These are phyloP conservation scores for Yponomeuta sedellus DNA, from an alignment of 2,888 invertebrate species.

Conservation along the genomic window DNA sequence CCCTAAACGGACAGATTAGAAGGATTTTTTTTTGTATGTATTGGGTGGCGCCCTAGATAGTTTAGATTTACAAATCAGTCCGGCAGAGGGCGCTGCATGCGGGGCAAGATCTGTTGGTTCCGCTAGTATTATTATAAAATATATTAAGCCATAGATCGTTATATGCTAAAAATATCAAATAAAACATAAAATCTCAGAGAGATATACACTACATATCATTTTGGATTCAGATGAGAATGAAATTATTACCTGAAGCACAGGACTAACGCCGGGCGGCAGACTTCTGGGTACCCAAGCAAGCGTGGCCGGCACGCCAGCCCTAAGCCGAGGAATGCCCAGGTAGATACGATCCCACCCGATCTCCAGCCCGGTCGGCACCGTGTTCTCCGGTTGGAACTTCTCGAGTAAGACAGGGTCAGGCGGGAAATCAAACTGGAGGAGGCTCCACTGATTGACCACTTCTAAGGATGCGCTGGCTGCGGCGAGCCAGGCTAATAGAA, in stretches of 20 bases:
- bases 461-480: constrained; percentile 70
- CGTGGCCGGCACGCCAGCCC: constrained; percentile 86
- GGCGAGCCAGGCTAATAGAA: constrained; percentile 48
- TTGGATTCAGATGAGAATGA: too few relatives aligned
- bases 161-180: too few relatives aligned
- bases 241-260: constrained; percentile 76
- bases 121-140: too few relatives aligned
- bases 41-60: too few relatives aligned
- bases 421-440: constrained; percentile 81
- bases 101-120: too few relatives aligned
- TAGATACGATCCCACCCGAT: constrained; percentile 83
- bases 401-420: constrained; percentile 75
- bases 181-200: too few relatives aligned
- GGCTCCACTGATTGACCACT: constrained; percentile 82
- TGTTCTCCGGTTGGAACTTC: constrained; percentile 82
- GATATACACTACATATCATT: too few relatives aligned
- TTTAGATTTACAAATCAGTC: too few relatives aligned
- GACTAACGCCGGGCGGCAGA: constrained; percentile 80
- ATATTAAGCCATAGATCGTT: too few relatives aligned
- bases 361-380: constrained; percentile 86
- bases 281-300: constrained; percentile 81
- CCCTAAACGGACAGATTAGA: too few relatives aligned
- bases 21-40: too few relatives aligned
- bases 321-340: constrained; percentile 84
- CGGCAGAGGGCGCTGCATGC: too few relatives aligned